Evolutionary conservation across 2,888 invertebrate genomes (phyloP), one percentile per base, ranked within the genome.

Genomic region (Microctonus brassicae): DNA sequence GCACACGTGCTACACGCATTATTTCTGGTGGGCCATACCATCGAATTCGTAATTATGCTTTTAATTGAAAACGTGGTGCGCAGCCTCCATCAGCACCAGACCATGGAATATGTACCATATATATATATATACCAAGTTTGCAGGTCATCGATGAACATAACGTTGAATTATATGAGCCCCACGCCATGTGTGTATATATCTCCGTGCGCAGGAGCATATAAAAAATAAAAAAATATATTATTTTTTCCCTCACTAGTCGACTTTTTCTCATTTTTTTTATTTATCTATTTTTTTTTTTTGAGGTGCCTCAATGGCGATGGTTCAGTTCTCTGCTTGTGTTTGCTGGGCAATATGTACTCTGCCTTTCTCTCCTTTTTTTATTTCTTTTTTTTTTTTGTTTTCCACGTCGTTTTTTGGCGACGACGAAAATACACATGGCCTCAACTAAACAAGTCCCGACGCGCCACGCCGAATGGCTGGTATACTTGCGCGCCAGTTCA

Each of bases 1-100:
- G 81, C 82, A 80, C 80, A 67, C 67, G 78, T 80, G 82, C 80
- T 76, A 76, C 77, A 78, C 75, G 75, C 76, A 71, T 77, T 73
- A 73, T 73, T 69, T 60, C 55, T 72, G 70, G 69, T 67, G 33
- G 73, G 62, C 26, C 69, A 65, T 64, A 69, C 78, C 81, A 79
- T 80, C 82, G 81, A 83, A 82, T 82, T 82, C 78, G 83, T 82
- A 84, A 84, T 84, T 83, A 84, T 83, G 78, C 79, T 79, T 82
- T 82, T 83, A 82, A 83, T 83, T 83, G 80, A 81, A 81, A 82
- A 81, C 81, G 81, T 79, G 79, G 78, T 71, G 68, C 63, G 34
- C 66, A 69, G 65, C 33, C 42, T 71, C 53, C 22, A 47, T 24
- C 26, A 26, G 29, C 26, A n/a, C n/a, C 29, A 29, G 39, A 39